These are phyloP conservation scores for Sarotherodon lohbergeri DNA, from an alignment of 2,113 vertebrate species.

Conservation along the genomic window DNA sequence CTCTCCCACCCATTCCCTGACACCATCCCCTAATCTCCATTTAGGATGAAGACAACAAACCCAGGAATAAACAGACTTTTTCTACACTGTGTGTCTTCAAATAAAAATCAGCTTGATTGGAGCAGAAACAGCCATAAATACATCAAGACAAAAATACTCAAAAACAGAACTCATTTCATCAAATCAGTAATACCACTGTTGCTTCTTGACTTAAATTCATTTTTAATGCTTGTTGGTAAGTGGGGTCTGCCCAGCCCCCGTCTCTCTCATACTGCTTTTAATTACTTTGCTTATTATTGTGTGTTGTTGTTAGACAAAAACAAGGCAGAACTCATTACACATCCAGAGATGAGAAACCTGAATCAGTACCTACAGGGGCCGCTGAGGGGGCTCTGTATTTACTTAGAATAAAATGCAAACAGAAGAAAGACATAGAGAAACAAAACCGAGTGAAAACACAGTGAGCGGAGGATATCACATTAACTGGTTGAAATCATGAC, in stretches of 20 bases:
- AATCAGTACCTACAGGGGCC: slow-evolving; percentile 62
- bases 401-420: slow-evolving; percentile 49
- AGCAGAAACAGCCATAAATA: slow-evolving; percentile 3
- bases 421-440: slow-evolving; percentile 20
- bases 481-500: slow-evolving; percentile 49
- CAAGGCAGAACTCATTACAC: slow-evolving; percentile 75
- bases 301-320: slow-evolving; percentile 69
- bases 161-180: slow-evolving; percentile 38
- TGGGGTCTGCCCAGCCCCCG: slow-evolving; percentile 16
- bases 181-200: slow-evolving; percentile 27
- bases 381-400: slow-evolving; percentile 54
- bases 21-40: background rate
- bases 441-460: slow-evolving; percentile 17
- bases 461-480: slow-evolving; percentile 23
- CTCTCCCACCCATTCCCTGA: background rate
- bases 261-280: slow-evolving; percentile 61
- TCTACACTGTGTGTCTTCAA: slow-evolving; percentile 24
- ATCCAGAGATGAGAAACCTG: slow-evolving; percentile 67
- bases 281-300: slow-evolving; percentile 76
- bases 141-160: slow-evolving; percentile 17
- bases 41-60: slow-evolving; percentile 8
- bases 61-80: slow-evolving; percentile 1
- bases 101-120: slow-evolving; percentile 39
- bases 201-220: slow-evolving; percentile 50
- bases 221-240: slow-evolving; percentile 55